A percentile compares a stretch with the other conserved stretches of the same genome.
Evolutionary conservation across 1,140 invertebrate species (phyloP).

Genomic region (Gerris buenoi): DNA sequence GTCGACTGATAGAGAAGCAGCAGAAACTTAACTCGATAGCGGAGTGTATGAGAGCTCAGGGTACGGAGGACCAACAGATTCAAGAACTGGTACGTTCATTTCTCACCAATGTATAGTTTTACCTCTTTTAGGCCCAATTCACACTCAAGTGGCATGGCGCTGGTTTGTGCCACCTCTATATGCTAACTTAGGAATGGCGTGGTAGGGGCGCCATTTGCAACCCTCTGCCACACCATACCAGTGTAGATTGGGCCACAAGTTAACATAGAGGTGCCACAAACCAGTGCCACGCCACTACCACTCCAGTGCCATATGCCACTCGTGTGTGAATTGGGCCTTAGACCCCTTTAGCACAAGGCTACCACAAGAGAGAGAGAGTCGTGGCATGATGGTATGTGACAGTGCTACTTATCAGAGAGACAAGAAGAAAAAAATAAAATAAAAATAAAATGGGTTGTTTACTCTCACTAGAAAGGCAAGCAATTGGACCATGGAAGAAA

Average conservation of each 20-base stretch:
- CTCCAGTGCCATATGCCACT: no score
- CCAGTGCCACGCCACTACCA: no score
- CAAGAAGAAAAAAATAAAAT: background rate
- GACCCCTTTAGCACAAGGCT: background rate
- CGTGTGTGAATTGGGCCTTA: background rate
- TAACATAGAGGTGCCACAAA: no score
- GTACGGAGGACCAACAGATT: slow-evolving; percentile 55
- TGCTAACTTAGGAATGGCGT: no score
- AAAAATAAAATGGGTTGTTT: background rate
- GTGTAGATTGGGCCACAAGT: no score
- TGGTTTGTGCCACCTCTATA: no score
- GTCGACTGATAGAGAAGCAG: slow-evolving; percentile 68
- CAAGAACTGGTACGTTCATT: slow-evolving; percentile 37
- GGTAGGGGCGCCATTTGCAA: no score
- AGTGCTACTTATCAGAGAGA: background rate
- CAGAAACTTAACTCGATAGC: slow-evolving; percentile 64
- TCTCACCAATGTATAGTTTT: background rate
- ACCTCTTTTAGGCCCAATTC: background rate
- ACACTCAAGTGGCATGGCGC: no score
- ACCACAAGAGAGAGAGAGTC: background rate
- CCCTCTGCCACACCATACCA: no score
- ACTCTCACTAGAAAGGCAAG: no score
- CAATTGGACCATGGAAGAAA: no score
- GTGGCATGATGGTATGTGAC: no score
- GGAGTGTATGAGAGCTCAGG: slow-evolving; percentile 53